A percentile compares a stretch with the other conserved stretches of the same genome.
These are phyloP conservation scores for Callorhinus ursinus DNA, from an alignment of 2,113 vertebrate species.

Conservation along the genomic window DNA sequence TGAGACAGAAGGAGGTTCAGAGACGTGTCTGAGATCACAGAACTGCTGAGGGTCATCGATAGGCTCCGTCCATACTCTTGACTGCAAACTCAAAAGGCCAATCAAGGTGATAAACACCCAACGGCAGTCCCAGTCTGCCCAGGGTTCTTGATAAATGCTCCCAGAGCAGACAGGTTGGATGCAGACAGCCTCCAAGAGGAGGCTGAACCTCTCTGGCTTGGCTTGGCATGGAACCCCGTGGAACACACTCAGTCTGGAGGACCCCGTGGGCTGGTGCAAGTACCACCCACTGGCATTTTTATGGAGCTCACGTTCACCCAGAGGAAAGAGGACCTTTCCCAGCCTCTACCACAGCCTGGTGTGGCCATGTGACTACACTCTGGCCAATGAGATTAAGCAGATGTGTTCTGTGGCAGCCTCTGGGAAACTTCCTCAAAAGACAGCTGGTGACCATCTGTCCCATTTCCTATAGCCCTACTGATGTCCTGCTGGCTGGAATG, in stretches of 20 bases:
- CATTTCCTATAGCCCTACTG: background rate
- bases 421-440: slow-evolving; percentile 33
- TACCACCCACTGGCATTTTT: background rate
- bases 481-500: background rate
- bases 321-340: background rate
- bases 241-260: background rate
- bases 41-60: background rate
- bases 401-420: background rate
- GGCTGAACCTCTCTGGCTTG: background rate
- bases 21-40: background rate
- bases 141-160: background rate
- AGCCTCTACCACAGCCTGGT: background rate
- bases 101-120: rapidly evolving
- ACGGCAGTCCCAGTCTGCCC: background rate
- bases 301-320: background rate
- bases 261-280: background rate
- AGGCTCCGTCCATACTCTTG: background rate
- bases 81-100: background rate
- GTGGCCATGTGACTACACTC: background rate
- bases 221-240: background rate
- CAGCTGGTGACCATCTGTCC: slow-evolving; percentile 17
- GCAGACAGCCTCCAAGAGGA: background rate
- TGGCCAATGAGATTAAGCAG: background rate
- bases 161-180: background rate
- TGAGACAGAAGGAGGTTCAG: background rate